These are phyloP conservation scores for Benitochromis conjunctus DNA, from an alignment of 2,113 vertebrate genomes.

Conservation along the genomic window DNA sequence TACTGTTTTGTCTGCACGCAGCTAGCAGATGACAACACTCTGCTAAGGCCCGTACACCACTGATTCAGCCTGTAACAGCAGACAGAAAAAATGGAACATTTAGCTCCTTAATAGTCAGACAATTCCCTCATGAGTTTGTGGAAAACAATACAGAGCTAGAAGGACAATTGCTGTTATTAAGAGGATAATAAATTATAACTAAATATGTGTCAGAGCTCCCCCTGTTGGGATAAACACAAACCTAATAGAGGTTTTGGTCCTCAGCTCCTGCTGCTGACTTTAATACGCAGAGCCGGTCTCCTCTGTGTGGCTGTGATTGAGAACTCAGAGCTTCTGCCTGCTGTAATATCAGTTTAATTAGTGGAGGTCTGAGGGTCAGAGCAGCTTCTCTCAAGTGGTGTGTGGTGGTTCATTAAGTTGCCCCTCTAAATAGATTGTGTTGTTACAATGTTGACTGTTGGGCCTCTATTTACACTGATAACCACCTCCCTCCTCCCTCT, in stretches of 20 bases:
- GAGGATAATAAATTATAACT: neutral
- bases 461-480: conserved; percentile 10
- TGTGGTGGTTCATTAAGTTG: neutral
- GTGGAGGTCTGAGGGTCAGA: neutral
- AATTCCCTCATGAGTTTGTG: neutral
- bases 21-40: neutral
- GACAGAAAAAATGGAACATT: neutral
- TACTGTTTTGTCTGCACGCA: neutral
- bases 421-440: neutral
- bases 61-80: neutral
- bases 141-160: neutral
- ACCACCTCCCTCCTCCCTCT: conserved; percentile 19
- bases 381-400: neutral
- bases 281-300: neutral
- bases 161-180: neutral
- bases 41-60: neutral
- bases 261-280: neutral
- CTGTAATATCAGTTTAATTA: conserved; percentile 18
- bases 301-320: neutral
- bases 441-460: neutral
- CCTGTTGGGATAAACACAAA: neutral
- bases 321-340: neutral
- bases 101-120: neutral
- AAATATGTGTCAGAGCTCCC: neutral
- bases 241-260: neutral